A percentile compares a stretch with the other conserved stretches of the same genome.
These are phyloP conservation scores for Bicyclus anynana DNA, from an alignment of 1,140 invertebrate species.

Conservation along the genomic window DNA sequence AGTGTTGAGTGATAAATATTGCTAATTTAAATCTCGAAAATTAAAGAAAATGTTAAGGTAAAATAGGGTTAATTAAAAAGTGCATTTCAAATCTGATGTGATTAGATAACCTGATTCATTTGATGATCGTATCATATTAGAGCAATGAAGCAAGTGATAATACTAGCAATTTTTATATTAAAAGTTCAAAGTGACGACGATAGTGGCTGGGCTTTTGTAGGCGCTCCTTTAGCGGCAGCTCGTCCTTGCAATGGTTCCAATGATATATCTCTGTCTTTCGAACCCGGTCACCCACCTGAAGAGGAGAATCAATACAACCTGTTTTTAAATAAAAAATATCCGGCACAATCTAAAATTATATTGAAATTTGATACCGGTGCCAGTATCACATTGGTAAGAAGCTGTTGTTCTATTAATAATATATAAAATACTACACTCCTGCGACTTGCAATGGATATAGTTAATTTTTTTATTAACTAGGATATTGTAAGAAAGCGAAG, in stretches of 20 bases:
- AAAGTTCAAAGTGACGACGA: background rate
- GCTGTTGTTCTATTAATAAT: background rate
- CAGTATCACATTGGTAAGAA: constrained; percentile 25
- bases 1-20: too few species aligned
- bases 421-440: background rate
- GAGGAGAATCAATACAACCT: constrained; percentile 22
- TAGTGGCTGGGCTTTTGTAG: constrained; percentile 29
- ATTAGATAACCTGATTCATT: too few species aligned
- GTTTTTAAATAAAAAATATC: constrained; percentile 24
- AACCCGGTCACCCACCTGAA: constrained; percentile 31
- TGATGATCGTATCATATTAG: too few species aligned
- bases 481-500: too few species aligned
- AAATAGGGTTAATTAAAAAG: too few species aligned
- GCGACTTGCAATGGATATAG: too few species aligned
- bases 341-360: background rate
- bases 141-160: background rate
- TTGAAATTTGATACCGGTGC: constrained; percentile 22
- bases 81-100: too few species aligned
- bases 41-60: too few species aligned
- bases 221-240: constrained; percentile 30
- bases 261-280: constrained; percentile 28
- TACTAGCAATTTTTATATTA: background rate
- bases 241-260: constrained; percentile 34
- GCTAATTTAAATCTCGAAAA: too few species aligned
- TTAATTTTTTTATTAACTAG: too few species aligned